A percentile compares a stretch with the other conserved stretches of the same genome.
Conservation (phyloP, 2,797 vertebrate genomes). For the Diceros bicornis region DNA sequence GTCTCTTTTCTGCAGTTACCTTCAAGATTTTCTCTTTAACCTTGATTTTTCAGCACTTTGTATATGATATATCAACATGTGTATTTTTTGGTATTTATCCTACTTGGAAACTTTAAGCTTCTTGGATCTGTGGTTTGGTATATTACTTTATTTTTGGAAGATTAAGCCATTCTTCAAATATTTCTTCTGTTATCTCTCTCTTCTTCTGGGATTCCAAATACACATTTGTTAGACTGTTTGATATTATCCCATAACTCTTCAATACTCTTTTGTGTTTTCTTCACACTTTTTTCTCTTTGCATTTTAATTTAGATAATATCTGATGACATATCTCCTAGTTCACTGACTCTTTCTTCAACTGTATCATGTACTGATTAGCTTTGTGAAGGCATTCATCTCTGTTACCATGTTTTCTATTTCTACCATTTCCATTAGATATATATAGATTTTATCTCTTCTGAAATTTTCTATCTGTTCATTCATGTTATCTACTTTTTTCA, state of each 20-base stretch:
- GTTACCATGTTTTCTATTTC: slow-evolving; percentile 19
- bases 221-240: neutral
- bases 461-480: neutral
- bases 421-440: neutral
- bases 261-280: neutral
- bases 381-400: neutral
- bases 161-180: slow-evolving; percentile 10
- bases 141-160: neutral
- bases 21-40: neutral
- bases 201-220: neutral
- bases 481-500: neutral
- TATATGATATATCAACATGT: neutral
- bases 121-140: neutral
- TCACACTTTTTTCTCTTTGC: neutral
- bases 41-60: neutral
- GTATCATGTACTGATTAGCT: neutral
- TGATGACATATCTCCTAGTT: neutral
- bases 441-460: neutral
- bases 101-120: neutral
- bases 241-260: neutral
- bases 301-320: slow-evolving; percentile 15
- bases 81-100: neutral
- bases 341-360: neutral
- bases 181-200: slow-evolving; percentile 1
- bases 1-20: neutral